Evolutionary conservation across 2,113 vertebrate species (phyloP).

Genomic region (Cebus imitator): DNA sequence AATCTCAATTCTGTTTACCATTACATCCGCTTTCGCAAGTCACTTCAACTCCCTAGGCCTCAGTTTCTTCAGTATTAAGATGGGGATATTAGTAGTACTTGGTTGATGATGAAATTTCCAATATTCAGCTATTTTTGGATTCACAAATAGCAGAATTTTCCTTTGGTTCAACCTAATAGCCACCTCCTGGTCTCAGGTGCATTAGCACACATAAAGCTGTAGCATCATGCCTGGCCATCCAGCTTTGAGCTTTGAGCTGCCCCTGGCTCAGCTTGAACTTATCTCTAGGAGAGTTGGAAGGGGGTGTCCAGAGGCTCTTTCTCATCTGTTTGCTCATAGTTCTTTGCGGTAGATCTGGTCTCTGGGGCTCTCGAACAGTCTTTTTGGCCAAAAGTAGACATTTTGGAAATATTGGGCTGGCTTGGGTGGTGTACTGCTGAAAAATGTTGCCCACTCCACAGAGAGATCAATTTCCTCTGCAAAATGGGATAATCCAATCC

Average conservation of each 20-base stretch:
- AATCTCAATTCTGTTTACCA: background rate
- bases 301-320: no score
- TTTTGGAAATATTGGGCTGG: background rate
- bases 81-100: background rate
- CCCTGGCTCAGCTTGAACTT: no score
- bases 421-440: background rate
- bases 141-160: background rate
- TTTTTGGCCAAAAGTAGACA: slow-evolving; percentile 15
- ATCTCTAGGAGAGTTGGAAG: no score
- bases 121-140: background rate
- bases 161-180: background rate
- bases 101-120: background rate
- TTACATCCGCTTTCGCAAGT: background rate
- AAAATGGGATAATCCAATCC: background rate
- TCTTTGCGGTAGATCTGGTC: background rate
- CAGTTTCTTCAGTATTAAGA: background rate
- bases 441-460: background rate
- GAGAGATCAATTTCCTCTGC: background rate
- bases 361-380: background rate
- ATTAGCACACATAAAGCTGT: background rate
- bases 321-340: background rate
- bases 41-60: background rate
- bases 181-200: background rate
- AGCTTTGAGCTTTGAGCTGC: no score
- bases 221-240: background rate